Base-by-base conservation (phyloP, 2,888 invertebrate genomes). In the Caenorhabditis japonica region DNA sequence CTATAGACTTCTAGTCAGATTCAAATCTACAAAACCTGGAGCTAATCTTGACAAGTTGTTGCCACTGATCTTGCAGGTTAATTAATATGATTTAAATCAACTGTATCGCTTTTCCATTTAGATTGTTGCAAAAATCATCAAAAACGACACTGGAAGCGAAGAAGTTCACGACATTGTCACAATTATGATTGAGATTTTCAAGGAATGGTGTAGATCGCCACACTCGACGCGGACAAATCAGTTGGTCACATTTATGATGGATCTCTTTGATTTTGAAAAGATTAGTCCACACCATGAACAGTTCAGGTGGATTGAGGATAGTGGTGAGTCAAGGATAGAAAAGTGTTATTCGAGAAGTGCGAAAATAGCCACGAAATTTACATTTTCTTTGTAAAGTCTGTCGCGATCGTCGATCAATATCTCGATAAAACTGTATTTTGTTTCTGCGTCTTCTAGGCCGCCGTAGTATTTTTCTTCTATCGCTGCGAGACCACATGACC, bases 211-310 rank as follows among this genome's bases (percentile, higher is more conserved):
- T 38, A 49, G 56, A 33, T 56, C 56, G 1, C 66, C 56, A 0
- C 49, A 66, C 34, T 4, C 23, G 0, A 39, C 39, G 2, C 41
- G 56, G 0, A 66, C 66, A 1, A 34, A 56, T 43, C 66, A 56
- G 8, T 19, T 66, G 4, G 51, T 66, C n/a, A 66, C 55, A 4
- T 66, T 66, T 8, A 49, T 66, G 49, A 49, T 66, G 43, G 66
- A 66, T 13, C 7, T 66, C 1, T 56, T 49, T 17, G 66, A 66
- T 51, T 51, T 56, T 21, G 56, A 66, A 15, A 66, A 36, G 15
- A 56, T 66, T 0, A 49, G 23, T 21, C 34, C 49, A 10, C 33
- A 39, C 1, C 15, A 17, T 5, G 41, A 58, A 1, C 56, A 56
- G 2, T 66, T 66, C 12, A 23, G 5, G 1, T 66, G 66, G 66